Base-by-base conservation (phyloP, 2,797 vertebrate genomes). In the Syncerus caffer region DNA sequence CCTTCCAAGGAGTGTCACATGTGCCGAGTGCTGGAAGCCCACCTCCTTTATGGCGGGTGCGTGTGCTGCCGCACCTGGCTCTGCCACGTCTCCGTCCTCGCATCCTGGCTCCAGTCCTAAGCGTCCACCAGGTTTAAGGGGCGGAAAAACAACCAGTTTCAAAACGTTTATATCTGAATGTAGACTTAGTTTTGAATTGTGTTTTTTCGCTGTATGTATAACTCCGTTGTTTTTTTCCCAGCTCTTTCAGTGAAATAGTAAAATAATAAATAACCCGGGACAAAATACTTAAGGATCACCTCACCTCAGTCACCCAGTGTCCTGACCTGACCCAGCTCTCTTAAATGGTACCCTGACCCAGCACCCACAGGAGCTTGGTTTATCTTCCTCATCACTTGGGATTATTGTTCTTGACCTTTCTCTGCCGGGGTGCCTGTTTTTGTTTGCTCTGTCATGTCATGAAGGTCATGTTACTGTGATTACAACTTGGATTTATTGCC, bases 361-460 rank as follows among this genome's bases (percentile, higher is more conserved):
- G 55, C 51, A 57, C 47, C 55, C 29, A 82, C 55, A 87, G 9
- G 60, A 45, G 17, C 53, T 92, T 74, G 47, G 4, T 85, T 93
- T 85, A 57, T 95, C 90, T 95, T 95, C 57, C 47, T 71, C 78
- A 79, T 89, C 16, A 51, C 85, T 96, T 95, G n/a, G 2, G 25
- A 21, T 85, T 93, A 88, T 93, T 92, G 79, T 93, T 95, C 62
- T 94, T 93, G 82, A 78, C 87, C 53, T 71, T 87, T 85, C 60
- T 86, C 60, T 34, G 21, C 58, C 17, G 19, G 5, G 4, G 14
- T 88, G 27, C 34, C 34, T 76, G 25, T 80, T 76, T 85, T 82
- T 96, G 19, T 93, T 94, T 87, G 60, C 79, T 38, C 17, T 60
- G 50, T 38, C 38, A 23, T 50, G 34, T 79, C 78, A 96, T 34